Evolutionary conservation across 2,113 vertebrate genomes (phyloP), one percentile per base, ranked within the genome.

Genomic region (Labrus mixtus): DNA sequence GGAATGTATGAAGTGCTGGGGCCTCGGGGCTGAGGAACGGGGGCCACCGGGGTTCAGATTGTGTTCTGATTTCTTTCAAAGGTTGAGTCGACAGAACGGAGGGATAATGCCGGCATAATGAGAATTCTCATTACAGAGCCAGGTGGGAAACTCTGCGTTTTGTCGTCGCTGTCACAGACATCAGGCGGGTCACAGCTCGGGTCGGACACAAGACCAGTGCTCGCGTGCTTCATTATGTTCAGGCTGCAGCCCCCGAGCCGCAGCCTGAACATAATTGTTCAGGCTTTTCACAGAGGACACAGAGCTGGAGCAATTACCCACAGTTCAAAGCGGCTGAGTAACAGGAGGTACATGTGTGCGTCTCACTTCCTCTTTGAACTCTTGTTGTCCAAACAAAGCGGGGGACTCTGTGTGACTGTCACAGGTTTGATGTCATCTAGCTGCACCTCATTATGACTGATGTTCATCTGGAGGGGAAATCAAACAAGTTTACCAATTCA

Each of bases 111-210:
- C 68, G 37, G 72, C 66, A 87, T 91, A 90, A 93, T 90, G 89
- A 92, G 90, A 76, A 72, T 66, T 90, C 86, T 92, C 91, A 92
- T 92, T 90, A 90, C 67, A 15, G 41, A 61, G 64, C 53, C 59
- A 75, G 82, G 81, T 72, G 64, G 37, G 53, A 67, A 48, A 66
- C 50, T 51, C 25, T 17, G 56, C 29, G 25, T 59, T 73, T 81
- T 75, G 85, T 70, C 74, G 41, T 51, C 43, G 46, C 79, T 62
- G 65, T 72, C 74, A 77, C 54, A 77, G 55, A 46, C 17, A 4
- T 2, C 2, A 56, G 48, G 63, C 54, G 25, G 80, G 82, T 82
- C 76, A 76, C 53, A 48, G 76, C 46, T 66, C 29, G 8, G 64
- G 73, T 73, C 39, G 65, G 53, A 46, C 36, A 7, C n/a, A 16